These are phyloP conservation scores for Actinernus sp. DNA, from an alignment of 92 coral and sea anemone genomes.

Conservation along the genomic window DNA sequence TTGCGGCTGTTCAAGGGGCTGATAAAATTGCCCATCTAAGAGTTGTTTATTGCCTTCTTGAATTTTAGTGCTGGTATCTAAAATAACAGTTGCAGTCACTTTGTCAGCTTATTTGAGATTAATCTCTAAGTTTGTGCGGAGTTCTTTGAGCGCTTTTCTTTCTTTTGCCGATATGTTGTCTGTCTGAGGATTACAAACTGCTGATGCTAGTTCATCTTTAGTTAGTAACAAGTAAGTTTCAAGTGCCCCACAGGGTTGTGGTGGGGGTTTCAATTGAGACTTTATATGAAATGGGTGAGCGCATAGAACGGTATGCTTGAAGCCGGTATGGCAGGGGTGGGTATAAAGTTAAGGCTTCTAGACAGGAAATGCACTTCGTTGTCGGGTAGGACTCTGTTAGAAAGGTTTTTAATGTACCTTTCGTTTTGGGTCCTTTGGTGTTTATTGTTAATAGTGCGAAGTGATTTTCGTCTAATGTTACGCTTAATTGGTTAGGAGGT, in stretches of 20 bases:
- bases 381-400: no score
- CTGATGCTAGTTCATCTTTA: no score
- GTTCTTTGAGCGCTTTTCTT: background rate
- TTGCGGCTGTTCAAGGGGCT: constrained; percentile 38
- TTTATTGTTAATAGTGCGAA: no score
- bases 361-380: no score
- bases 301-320: background rate
- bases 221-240: no score
- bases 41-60: constrained; percentile 27
- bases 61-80: constrained; percentile 39
- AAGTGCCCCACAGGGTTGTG: no score
- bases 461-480: background rate
- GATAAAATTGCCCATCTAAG: constrained; percentile 28
- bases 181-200: no score
- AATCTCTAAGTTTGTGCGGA: background rate
- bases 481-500: no score
- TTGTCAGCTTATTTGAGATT: background rate
- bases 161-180: background rate
- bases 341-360: background rate
- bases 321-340: constrained; percentile 1
- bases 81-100: constrained; percentile 18
- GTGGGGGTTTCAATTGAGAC: no score
- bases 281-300: no score
- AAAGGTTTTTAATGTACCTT: no score
- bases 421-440: no score